These are phyloP conservation scores for Neosalanx taihuensis DNA, from an alignment of 2,797 vertebrate genomes.

Conservation along the genomic window DNA sequence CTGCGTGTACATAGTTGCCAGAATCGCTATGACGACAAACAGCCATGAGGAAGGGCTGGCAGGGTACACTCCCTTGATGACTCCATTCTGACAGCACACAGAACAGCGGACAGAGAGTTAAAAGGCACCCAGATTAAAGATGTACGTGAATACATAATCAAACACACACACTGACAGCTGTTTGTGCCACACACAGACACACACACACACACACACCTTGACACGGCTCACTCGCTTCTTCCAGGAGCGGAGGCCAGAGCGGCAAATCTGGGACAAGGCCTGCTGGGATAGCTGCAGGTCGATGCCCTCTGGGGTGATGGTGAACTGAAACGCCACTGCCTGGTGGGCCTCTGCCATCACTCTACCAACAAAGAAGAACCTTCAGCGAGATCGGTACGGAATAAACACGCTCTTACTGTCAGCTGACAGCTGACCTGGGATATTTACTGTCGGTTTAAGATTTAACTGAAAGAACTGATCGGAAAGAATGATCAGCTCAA, in stretches of 20 bases:
- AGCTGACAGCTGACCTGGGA: background rate
- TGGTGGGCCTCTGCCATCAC: constrained; percentile 81
- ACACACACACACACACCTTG: constrained; percentile 54
- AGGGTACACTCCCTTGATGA: constrained; percentile 79
- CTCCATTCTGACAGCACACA: constrained; percentile 70
- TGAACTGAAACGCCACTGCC: constrained; percentile 81
- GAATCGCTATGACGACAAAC: constrained; percentile 80
- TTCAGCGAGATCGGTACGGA: background rate
- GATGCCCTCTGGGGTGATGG: constrained; percentile 77
- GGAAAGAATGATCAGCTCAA: no score
- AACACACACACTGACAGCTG: constrained; percentile 1
- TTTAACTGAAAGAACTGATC: no score
- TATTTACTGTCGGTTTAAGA: no score
- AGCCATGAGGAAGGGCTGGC: constrained; percentile 85
- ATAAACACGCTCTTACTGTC: background rate
- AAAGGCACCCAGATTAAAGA: background rate
- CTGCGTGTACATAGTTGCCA: constrained; percentile 79
- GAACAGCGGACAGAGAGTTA: constrained; percentile 22
- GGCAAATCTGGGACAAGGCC: constrained; percentile 76
- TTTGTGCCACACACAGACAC: background rate
- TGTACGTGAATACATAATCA: background rate
- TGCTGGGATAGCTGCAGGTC: constrained; percentile 76
- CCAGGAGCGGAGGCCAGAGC: constrained; percentile 74
- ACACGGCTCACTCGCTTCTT: constrained; percentile 75
- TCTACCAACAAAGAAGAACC: constrained; percentile 34